Conservation (phyloP, 2,888 invertebrate genomes). For the Lamproptera curius region DNA sequence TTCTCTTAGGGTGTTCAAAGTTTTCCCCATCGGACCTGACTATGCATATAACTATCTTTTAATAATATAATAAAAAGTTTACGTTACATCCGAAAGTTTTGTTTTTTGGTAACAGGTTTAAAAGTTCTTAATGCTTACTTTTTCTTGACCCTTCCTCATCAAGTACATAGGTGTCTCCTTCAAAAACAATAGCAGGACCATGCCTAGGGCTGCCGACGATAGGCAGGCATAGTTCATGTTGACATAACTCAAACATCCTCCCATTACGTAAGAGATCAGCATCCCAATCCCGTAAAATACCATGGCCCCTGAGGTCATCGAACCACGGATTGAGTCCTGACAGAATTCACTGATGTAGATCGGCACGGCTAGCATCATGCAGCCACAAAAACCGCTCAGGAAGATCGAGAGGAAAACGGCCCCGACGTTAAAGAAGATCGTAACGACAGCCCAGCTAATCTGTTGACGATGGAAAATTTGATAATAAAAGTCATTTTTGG, state of each 20-base stretch:
- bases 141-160: constrained; percentile 29
- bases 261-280: constrained; percentile 36
- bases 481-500: too few relatives aligned
- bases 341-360: constrained; percentile 31
- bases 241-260: constrained; percentile 43
- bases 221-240: constrained; percentile 43
- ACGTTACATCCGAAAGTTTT: neutral
- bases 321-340: constrained; percentile 31
- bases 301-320: constrained; percentile 27
- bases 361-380: constrained; percentile 39
- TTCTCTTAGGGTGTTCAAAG: neutral
- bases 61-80: neutral
- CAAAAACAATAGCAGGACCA: constrained; percentile 33
- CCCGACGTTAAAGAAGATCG: constrained; percentile 38
- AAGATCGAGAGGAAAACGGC: constrained; percentile 42
- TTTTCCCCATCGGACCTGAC: neutral
- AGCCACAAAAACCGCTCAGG: constrained; percentile 43
- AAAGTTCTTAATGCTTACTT: too few relatives aligned
- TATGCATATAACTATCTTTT: too few relatives aligned
- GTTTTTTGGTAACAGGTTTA: neutral
- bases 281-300: constrained; percentile 29
- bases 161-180: constrained; percentile 42
- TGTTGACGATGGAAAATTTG: too few relatives aligned
- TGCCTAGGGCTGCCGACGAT: constrained; percentile 32
- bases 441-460: constrained; percentile 48